Evolutionary conservation across 2,797 vertebrate genomes (phyloP), one percentile per base, ranked within the genome.

Genomic region (Micropoecilia bifurca): DNA sequence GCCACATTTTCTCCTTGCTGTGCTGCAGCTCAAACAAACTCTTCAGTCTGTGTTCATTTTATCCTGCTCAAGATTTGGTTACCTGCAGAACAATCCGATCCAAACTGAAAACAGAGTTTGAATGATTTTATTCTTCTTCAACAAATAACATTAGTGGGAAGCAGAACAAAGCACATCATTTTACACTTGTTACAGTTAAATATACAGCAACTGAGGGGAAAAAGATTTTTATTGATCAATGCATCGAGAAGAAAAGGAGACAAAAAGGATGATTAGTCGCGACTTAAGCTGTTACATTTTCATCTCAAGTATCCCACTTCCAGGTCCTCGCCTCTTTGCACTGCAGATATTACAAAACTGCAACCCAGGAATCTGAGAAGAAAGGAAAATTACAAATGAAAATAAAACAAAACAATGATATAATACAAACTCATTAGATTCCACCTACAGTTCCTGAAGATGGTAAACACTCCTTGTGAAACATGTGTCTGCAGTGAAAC

Each of bases 271-370:
- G 63, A 80, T 63, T 86, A 90, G 74, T 71, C 82, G 53, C 50
- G 71, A 73, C 79, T 73, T 46, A 46, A 74, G 71, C 3, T 0
- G 33, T 91, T 87, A 98, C 85, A 98, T 98, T 88, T 98, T 99
- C 95, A 98, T 97, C 78, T 99, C 98, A 84, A 98, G 91, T 78
- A 98, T 96, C 76, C 97, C 94, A 25, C 97, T 97, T 90, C 97
- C 98, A 1, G 98, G 99, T 1, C 98, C 96, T 36, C 97, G 95
- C 76, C 93, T 96, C 92, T 99, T 99, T 8, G 98, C 99, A 74
- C 97, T 99, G 95, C 99, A 99, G 95, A 99, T 99, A 91, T 97
- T 99, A 91, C 98, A 99, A 93, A 98, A 99, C 93, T 98, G 98
- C 45, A 96, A 83, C 33, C 95, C 91, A 25, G 96, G 96, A 66